phyloP scores from a whole-genome alignment of 1,140 invertebrate genomes.

The Andrena cerasifolii region DNA sequence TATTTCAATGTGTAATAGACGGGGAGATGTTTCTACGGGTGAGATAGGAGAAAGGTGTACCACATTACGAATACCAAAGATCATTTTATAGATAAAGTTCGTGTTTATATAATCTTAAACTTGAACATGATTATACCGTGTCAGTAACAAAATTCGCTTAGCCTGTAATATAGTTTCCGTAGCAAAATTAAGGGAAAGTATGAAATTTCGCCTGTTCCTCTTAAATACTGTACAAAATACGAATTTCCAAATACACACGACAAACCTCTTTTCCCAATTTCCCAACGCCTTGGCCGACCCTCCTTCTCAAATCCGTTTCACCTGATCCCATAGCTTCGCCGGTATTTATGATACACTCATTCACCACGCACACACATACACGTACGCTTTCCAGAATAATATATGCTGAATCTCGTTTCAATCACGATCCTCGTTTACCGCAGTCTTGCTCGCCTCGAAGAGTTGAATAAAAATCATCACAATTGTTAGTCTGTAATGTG shows the following conservation, averaged over 20 bases:
- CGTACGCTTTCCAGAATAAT: background rate
- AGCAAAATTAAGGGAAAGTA: conserved; percentile 17
- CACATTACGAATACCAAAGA: background rate
- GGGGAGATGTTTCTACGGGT: background rate
- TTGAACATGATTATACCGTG: background rate
- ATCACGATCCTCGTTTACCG: background rate
- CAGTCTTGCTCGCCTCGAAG: conserved; percentile 22
- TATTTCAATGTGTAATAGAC: too few relatives aligned
- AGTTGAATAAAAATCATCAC: background rate
- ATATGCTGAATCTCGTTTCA: background rate
- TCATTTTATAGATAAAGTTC: background rate
- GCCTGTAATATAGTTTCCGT: background rate
- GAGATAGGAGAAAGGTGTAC: background rate
- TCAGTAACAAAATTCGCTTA: conserved; percentile 23
- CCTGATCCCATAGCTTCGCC: background rate
- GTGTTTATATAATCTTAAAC: conserved; percentile 9
- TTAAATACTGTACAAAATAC: conserved; percentile 51
- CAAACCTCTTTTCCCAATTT: too few relatives aligned
- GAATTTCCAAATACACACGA: background rate
- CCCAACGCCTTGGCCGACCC: background rate
- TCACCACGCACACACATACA: background rate
- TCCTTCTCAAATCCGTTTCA: background rate
- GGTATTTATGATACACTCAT: conserved; percentile 17
- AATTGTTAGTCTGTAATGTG: background rate
- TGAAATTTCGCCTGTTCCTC: conserved; percentile 28